Conservation (phyloP, 2,888 invertebrate genomes). For the Pomacea canaliculata region DNA sequence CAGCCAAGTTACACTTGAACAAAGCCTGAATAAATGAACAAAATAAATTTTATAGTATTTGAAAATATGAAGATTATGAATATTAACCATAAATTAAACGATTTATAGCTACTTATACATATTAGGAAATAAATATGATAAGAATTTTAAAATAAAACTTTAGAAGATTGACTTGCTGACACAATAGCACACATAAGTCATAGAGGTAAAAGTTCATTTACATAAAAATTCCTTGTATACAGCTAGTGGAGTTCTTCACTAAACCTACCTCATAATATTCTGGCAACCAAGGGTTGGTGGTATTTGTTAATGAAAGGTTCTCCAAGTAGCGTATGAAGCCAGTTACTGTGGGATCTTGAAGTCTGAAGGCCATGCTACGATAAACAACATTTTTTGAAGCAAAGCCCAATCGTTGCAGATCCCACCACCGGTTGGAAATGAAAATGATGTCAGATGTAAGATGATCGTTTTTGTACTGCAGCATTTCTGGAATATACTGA, state of each 20-base stretch:
- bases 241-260: too few species aligned
- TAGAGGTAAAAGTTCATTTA: too few species aligned
- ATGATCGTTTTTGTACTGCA: conserved; percentile 40
- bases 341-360: conserved; percentile 26
- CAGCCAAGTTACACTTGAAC: conserved; percentile 13
- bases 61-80: too few species aligned
- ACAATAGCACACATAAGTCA: too few species aligned
- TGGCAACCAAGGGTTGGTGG: conserved; percentile 59
- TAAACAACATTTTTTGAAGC: conserved; percentile 13
- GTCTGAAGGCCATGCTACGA: conserved; percentile 42
- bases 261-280: conserved; percentile 50
- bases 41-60: background rate
- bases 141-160: too few species aligned
- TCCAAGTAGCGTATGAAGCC: conserved; percentile 33
- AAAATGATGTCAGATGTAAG: conserved; percentile 37
- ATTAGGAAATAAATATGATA: too few species aligned
- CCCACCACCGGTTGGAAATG: conserved; percentile 54
- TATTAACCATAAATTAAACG: too few species aligned
- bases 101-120: too few species aligned
- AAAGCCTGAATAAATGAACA: conserved; percentile 11
- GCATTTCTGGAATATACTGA: conserved; percentile 44
- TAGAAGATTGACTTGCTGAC: too few species aligned
- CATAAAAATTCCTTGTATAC: too few species aligned
- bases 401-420: background rate
- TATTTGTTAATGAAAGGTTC: background rate